Base-by-base conservation (phyloP, 1,140 invertebrate genomes). In the Phenacoccus solenopsis region DNA sequence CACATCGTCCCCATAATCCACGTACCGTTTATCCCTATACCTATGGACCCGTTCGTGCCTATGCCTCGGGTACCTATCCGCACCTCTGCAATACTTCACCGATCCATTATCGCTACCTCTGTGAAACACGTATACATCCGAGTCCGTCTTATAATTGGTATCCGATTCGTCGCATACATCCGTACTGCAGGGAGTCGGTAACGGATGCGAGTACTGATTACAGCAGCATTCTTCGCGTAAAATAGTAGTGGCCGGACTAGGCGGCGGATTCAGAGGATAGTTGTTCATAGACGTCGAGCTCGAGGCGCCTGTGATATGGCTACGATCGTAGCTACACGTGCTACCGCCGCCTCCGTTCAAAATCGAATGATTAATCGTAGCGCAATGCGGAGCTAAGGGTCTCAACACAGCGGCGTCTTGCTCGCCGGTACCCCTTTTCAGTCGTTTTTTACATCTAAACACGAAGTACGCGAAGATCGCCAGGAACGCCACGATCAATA, bases 131-230 rank as follows among this genome's bases (percentile, higher is more conserved):
- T 73, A 86, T 86, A 70, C 86, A 84, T 12, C 87, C 30, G 30
- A 32, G 13, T 32, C 30, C 5, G 30, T 32, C 30, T 13, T 32
- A 32, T 13, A 87, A 75, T 87, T 86, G 59, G 83, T 87, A 75
- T 93, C 90, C 1, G 88, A 90, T 74, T 95, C 93, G 75, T 94
- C 91, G 78, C 90, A 94, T 12, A 95, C 90, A 77, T 96, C 94
- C 1, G 94, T 96, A 73, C 91, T 93, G 78, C 93, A 96, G 0
- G 94, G 94, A 7, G 94, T 96, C 2, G 93, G 93, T 1, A 93
- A 93, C 20, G 94, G 94, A 1, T 91, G 91, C 72, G 88, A 85
- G 77, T 93, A 91, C 12, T 93, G 92, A 0, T 91, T 90, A 13
- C 73, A 71, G 64, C 72, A 73, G 76, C 88, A 72, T 38, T 72